Conservation (phyloP, 1,140 invertebrate genomes). For the Asobara japonica region DNA sequence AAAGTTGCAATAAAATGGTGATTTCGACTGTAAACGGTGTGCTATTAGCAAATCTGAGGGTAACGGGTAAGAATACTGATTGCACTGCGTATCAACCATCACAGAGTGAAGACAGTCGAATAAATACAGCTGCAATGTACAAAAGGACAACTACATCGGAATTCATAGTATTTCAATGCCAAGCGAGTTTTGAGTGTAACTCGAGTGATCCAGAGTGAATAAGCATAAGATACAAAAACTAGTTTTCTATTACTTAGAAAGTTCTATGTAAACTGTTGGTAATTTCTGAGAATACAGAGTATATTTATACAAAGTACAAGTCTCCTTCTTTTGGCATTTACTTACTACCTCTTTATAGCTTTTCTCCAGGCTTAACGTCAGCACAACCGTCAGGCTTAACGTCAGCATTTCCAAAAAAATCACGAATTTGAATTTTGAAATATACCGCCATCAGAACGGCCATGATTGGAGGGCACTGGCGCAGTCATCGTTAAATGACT, state of each 20-base stretch:
- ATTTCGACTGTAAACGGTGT: constrained; percentile 33
- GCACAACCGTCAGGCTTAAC: too few species aligned
- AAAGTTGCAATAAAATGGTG: constrained; percentile 30
- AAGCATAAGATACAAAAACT: constrained; percentile 3
- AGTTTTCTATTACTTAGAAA: neutral
- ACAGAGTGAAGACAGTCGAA: constrained; percentile 32
- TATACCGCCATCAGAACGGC: too few species aligned
- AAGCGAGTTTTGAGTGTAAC: constrained; percentile 29
- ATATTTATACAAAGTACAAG: too few species aligned
- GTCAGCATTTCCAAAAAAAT: too few species aligned
- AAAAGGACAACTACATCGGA: constrained; percentile 21
- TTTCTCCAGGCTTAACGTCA: too few species aligned
- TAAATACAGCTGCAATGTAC: constrained; percentile 30
- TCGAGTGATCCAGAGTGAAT: neutral
- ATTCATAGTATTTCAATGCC: constrained; percentile 33
- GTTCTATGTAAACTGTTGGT: neutral
- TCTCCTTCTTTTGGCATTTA: too few species aligned
- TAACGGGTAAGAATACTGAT: constrained; percentile 26
- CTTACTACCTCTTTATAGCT: too few species aligned
- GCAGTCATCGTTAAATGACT: too few species aligned
- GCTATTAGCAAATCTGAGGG: constrained; percentile 30
- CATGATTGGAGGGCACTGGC: too few species aligned
- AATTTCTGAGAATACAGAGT: too few species aligned
- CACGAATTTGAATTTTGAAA: too few species aligned
- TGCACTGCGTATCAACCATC: constrained; percentile 33